Evolutionary conservation across 2,888 invertebrate species (phyloP).

Genomic region (Phymatocera aterrima): DNA sequence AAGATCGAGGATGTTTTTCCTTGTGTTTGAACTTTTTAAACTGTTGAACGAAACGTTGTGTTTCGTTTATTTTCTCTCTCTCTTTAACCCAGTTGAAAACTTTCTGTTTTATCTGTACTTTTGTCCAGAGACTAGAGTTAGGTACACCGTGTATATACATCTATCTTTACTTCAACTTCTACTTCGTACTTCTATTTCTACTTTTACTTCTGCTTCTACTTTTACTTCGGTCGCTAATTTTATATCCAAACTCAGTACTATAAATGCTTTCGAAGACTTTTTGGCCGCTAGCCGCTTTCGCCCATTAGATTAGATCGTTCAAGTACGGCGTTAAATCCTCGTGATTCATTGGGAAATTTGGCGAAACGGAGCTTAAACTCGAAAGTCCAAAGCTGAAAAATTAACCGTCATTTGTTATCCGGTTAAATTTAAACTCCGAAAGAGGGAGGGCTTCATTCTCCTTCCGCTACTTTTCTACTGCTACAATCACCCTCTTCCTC

Average conservation of each 20-base stretch:
- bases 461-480: background rate
- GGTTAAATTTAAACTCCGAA: constrained; percentile 37
- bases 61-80: background rate
- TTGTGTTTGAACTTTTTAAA: background rate
- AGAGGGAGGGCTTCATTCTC: constrained; percentile 25
- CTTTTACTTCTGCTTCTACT: too few species aligned
- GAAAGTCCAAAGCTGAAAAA: constrained; percentile 46
- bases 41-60: background rate
- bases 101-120: background rate
- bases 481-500: constrained; percentile 44
- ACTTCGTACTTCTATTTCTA: background rate
- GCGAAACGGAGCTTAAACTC: constrained; percentile 43
- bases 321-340: constrained; percentile 41
- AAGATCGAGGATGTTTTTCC: background rate
- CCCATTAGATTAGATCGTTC: constrained; percentile 23
- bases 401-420: constrained; percentile 44
- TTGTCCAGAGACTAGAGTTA: background rate
- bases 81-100: constrained; percentile 8
- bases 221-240: too few species aligned
- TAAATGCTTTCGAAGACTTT: background rate
- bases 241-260: too few species aligned
- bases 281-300: background rate
- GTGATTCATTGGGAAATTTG: constrained; percentile 46
- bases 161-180: background rate
- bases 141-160: too few species aligned